Evolutionary conservation across 1,140 invertebrate species (phyloP).

Genomic region (Ruditapes philippinarum): DNA sequence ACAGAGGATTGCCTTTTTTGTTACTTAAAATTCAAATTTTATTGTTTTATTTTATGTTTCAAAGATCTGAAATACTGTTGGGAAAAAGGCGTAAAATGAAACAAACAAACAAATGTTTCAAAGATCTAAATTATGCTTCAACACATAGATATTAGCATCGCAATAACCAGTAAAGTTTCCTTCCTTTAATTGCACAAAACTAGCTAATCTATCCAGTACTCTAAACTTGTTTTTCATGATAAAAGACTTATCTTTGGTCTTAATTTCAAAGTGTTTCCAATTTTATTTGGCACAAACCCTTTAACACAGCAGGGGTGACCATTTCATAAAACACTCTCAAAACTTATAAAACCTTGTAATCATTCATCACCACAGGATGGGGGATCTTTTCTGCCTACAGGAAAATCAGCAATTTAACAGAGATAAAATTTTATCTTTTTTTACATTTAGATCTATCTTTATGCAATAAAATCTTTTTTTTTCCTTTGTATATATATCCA

Average conservation of each 20-base stretch:
- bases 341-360: neutral
- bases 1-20: too few species aligned
- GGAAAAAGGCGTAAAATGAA: too few species aligned
- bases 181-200: neutral
- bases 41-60: too few species aligned
- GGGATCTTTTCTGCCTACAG: neutral
- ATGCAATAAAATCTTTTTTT: too few species aligned
- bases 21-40: too few species aligned
- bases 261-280: slow-evolving; percentile 6
- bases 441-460: neutral
- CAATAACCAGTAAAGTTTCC: neutral
- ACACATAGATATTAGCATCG: too few species aligned
- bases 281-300: neutral
- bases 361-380: neutral
- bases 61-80: too few species aligned
- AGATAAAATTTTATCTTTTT: slow-evolving; percentile 15
- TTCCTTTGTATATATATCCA: too few species aligned
- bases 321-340: slow-evolving; percentile 1
- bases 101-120: too few species aligned
- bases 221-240: neutral
- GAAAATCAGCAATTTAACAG: neutral
- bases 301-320: slow-evolving; percentile 2
- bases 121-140: too few species aligned
- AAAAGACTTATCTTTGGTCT: slow-evolving; percentile 19
- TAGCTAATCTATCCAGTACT: neutral